These are phyloP conservation scores for Labia minor DNA, from an alignment of 2,888 invertebrate genomes.

Conservation along the genomic window DNA sequence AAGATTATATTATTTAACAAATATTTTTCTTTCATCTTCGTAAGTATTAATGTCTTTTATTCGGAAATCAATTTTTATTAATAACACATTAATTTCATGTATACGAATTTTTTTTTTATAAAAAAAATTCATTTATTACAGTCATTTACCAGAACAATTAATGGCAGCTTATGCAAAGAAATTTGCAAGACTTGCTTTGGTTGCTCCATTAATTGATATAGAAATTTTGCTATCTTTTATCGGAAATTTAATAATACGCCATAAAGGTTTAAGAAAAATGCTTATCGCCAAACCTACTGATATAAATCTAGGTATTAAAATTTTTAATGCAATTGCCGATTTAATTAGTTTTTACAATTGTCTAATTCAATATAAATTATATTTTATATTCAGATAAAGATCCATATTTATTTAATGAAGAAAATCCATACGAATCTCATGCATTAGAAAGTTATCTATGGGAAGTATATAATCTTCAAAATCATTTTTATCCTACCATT, in stretches of 20 bases:
- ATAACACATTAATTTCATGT: background rate
- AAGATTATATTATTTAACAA: constrained; percentile 75
- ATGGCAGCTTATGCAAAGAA: constrained; percentile 91
- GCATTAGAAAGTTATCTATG: too few species aligned
- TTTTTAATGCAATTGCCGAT: too few species aligned
- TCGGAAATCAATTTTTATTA: background rate
- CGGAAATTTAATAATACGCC: constrained; percentile 72
- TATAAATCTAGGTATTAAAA: too few species aligned
- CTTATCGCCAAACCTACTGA: too few species aligned
- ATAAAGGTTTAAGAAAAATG: constrained; percentile 65
- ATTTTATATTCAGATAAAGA: too few species aligned
- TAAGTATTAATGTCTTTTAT: constrained; percentile 43
- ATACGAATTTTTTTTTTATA: constrained; percentile 8
- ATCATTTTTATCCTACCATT: too few species aligned
- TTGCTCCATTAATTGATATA: constrained; percentile 71
- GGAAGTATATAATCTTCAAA: too few species aligned
- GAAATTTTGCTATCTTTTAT: constrained; percentile 68
- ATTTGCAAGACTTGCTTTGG: constrained; percentile 67
- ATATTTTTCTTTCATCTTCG: constrained; percentile 87
- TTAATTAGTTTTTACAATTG: too few species aligned
- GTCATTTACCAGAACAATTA: constrained; percentile 79
- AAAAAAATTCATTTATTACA: constrained; percentile 33
- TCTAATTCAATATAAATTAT: too few species aligned
- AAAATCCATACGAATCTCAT: too few species aligned
- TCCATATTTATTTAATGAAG: too few species aligned